Conservation (phyloP, 2,113 vertebrate species). For the Gymnorhina tibicen region DNA sequence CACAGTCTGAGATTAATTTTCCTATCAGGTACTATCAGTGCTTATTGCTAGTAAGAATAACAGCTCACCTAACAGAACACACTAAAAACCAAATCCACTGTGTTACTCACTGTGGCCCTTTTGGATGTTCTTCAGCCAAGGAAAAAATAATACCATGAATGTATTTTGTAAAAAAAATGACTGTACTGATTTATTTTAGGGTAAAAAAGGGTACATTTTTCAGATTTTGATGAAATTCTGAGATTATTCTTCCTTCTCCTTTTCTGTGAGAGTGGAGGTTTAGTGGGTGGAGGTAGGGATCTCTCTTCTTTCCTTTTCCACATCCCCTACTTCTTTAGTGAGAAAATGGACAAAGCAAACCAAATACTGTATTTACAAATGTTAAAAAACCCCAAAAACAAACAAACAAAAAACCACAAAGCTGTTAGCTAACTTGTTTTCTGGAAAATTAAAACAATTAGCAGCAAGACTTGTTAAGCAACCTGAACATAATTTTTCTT, state of each 20-base stretch:
- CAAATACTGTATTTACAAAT: neutral
- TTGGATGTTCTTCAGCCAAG: neutral
- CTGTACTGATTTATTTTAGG: neutral
- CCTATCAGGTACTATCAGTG: neutral
- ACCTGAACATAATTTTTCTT: neutral
- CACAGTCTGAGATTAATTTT: neutral
- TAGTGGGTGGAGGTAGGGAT: neutral
- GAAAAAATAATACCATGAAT: neutral
- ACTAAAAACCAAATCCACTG: neutral
- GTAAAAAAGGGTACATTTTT: neutral
- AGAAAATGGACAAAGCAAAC: neutral
- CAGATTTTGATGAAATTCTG: neutral
- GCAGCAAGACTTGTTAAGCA: neutral
- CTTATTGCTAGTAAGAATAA: neutral
- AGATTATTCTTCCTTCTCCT: neutral
- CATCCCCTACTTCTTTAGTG: neutral
- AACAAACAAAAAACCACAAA: neutral
- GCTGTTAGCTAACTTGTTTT: neutral
- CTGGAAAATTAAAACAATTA: neutral
- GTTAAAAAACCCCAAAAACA: neutral
- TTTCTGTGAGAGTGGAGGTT: neutral
- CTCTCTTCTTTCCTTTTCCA: neutral
- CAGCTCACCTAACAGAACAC: neutral
- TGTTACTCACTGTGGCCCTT: neutral
- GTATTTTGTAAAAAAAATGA: neutral